These are phyloP conservation scores for Orbicella faveolata DNA, from an alignment of 64 coral and sea anemone genomes.

Conservation along the genomic window DNA sequence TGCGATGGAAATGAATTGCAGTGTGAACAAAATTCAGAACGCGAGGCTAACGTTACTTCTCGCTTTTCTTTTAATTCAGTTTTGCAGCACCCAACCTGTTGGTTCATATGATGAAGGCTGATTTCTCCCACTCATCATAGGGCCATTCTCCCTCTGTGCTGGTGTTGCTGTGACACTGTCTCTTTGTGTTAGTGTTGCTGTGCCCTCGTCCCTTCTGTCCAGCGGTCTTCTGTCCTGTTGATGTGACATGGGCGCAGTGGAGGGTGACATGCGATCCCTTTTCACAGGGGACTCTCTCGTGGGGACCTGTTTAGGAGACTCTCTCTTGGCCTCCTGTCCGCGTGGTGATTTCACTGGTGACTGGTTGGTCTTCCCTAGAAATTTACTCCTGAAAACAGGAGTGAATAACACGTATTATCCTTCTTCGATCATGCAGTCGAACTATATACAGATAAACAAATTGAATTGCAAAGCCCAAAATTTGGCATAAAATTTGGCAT, in stretches of 20 bases:
- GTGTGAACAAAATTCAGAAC: too few relatives aligned
- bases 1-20: too few relatives aligned
- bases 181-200: neutral
- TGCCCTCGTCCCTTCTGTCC: neutral
- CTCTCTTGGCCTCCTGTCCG: conserved; percentile 13
- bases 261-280: conserved; percentile 56
- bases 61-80: too few relatives aligned
- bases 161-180: neutral
- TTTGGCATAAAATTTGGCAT: too few relatives aligned
- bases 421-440: neutral
- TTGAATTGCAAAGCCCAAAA: too few relatives aligned
- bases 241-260: conserved; percentile 9
- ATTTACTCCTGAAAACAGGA: conserved; percentile 69
- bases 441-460: neutral
- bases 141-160: conserved; percentile 11
- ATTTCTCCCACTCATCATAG: neutral
- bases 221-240: neutral
- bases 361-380: conserved; percentile 44
- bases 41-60: too few relatives aligned
- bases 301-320: conserved; percentile 64
- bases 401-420: too few relatives aligned
- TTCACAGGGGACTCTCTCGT: conserved; percentile 48
- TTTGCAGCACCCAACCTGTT: neutral
- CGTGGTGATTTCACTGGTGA: neutral
- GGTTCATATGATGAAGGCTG: neutral